Evolutionary conservation across 2,888 invertebrate genomes (phyloP).

Genomic region (Eupeodes latifasciatus): DNA sequence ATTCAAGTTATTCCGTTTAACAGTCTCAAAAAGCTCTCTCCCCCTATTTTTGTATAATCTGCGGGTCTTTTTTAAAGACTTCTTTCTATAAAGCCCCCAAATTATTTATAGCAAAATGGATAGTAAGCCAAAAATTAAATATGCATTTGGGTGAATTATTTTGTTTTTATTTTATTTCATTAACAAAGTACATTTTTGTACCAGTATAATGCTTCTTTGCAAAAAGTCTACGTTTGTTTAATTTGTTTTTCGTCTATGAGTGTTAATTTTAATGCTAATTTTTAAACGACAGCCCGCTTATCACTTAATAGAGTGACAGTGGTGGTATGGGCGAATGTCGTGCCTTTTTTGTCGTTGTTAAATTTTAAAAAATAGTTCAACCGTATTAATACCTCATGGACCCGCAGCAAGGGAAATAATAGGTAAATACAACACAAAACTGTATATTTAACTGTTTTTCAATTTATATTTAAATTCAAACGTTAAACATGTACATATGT

Average conservation of each 20-base stretch:
- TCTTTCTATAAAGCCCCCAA: not conserved
- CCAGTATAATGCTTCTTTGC: conserved; percentile 6
- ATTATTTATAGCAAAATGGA: conserved; percentile 5
- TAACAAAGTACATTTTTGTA: not conserved
- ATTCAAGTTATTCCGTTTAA: not conserved
- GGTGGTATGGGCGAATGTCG: conserved; percentile 36
- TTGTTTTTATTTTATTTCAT: not conserved
- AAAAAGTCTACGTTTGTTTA: not conserved
- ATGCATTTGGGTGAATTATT: conserved; percentile 59
- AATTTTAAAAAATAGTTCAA: conserved; percentile 19
- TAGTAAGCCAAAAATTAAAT: conserved; percentile 62
- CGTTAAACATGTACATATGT: too few relatives aligned
- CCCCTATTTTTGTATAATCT: not conserved
- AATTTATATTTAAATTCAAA: not conserved
- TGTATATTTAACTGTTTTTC: not conserved
- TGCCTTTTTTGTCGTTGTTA: not conserved
- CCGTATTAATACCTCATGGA: conserved; percentile 39
- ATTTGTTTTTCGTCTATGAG: conserved; percentile 23
- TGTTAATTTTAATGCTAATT: conserved; percentile 66
- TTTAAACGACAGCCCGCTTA: conserved; percentile 51
- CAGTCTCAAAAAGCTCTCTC: not conserved
- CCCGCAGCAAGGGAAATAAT: conserved; percentile 13
- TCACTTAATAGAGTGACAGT: conserved; percentile 52
- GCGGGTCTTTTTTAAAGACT: conserved; percentile 30
- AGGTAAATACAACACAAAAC: not conserved